A percentile compares a stretch with the other conserved stretches of the same genome.
phyloP scores from a whole-genome alignment of 2,888 invertebrate genomes.

The Phyllotreta cruciferae region DNA sequence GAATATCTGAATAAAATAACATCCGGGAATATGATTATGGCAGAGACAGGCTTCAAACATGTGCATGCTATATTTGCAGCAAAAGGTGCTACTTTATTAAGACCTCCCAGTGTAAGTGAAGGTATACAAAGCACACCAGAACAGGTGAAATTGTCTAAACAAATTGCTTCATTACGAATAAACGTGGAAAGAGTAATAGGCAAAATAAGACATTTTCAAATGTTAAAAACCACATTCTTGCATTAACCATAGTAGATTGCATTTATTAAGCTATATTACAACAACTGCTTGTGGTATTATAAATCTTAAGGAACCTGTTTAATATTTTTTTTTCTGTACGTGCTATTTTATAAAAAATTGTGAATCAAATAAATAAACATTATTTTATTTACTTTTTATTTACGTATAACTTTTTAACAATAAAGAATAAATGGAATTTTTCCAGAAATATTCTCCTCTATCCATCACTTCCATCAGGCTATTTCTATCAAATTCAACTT shows the following conservation, averaged over 20 bases:
- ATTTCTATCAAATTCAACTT: no score
- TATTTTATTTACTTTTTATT: no score
- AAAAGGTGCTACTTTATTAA: constrained; percentile 31
- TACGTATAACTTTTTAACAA: no score
- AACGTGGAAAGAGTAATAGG: constrained; percentile 50
- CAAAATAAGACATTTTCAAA: constrained; percentile 43
- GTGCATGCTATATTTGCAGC: neutral
- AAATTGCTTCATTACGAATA: constrained; percentile 47
- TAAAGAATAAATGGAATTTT: no score
- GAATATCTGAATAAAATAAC: constrained; percentile 13
- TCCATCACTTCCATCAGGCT: no score
- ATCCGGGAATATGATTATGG: constrained; percentile 14
- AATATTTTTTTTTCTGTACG: neutral
- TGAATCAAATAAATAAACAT: neutral
- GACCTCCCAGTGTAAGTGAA: constrained; percentile 42
- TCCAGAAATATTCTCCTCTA: no score
- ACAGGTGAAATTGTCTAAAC: constrained; percentile 42
- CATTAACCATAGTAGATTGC: constrained; percentile 37
- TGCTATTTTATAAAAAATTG: neutral
- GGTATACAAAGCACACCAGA: constrained; percentile 33
- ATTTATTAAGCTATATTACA: neutral
- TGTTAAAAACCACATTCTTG: constrained; percentile 42
- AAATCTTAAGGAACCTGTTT: neutral
- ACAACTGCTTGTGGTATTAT: constrained; percentile 13
- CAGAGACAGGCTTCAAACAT: constrained; percentile 25